Conservation (phyloP, 2,113 vertebrate genomes). For the Apus apus region DNA sequence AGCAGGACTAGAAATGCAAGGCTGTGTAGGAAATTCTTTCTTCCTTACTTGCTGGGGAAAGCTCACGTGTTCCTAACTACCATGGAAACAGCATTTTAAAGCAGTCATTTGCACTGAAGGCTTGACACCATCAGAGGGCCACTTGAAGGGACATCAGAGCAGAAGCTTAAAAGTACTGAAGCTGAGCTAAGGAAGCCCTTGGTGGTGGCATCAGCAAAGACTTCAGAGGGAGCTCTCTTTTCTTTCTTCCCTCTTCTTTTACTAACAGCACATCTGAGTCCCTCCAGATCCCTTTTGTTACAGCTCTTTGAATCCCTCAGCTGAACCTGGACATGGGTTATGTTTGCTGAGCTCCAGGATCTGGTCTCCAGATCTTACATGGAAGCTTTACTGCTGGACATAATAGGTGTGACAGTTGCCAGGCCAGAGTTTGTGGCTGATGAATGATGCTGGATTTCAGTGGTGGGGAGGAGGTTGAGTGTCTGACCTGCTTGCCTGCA, state of each 20-base stretch:
- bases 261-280: not conserved
- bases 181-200: not conserved
- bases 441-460: not conserved
- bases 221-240: not conserved
- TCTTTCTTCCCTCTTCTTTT: not conserved
- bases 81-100: not conserved
- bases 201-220: not conserved
- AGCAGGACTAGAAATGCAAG: not conserved
- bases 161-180: not conserved
- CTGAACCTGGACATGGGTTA: not conserved
- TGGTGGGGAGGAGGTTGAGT: not conserved
- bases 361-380: fast-evolving
- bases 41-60: not conserved
- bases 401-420: not conserved
- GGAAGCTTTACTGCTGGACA: not conserved
- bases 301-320: not conserved
- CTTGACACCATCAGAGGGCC: not conserved
- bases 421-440: not conserved
- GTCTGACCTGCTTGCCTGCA: not conserved
- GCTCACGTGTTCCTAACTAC: not conserved
- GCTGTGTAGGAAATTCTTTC: not conserved
- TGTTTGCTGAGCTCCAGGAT: not conserved
- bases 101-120: not conserved
- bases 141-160: not conserved
- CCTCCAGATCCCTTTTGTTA: not conserved